Evolutionary conservation across 2,888 invertebrate species (phyloP).

Genomic region (Sphecodes monilicornis): DNA sequence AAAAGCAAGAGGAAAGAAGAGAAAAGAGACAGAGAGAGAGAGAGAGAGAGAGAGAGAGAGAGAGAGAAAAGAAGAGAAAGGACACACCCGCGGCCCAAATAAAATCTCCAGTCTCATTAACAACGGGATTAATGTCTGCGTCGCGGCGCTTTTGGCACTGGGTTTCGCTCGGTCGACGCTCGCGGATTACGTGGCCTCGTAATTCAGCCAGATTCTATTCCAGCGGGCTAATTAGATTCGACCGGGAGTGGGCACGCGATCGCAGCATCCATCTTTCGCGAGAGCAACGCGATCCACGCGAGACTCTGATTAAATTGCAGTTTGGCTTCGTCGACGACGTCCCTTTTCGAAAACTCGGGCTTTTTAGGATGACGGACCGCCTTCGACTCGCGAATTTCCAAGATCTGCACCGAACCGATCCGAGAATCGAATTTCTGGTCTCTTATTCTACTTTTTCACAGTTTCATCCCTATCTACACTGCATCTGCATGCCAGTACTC

Average conservation of each 20-base stretch:
- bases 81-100: not conserved
- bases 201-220: slow-evolving; percentile 56
- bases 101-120: slow-evolving; percentile 34
- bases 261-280: slow-evolving; percentile 52
- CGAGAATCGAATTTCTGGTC: not conserved
- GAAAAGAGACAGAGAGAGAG: not conserved
- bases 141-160: slow-evolving; percentile 19
- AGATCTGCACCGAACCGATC: not conserved
- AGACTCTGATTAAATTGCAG: slow-evolving; percentile 39
- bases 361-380: slow-evolving; percentile 17
- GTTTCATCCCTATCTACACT: not conserved
- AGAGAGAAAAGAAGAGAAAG: not conserved
- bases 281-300: slow-evolving; percentile 23
- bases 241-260: slow-evolving; percentile 45
- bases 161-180: slow-evolving; percentile 26
- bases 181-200: slow-evolving; percentile 39
- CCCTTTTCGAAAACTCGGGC: not conserved
- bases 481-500: not conserved
- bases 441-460: not conserved
- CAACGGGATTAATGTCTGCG: slow-evolving; percentile 17
- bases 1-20: not conserved
- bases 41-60: not conserved
- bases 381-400: not conserved
- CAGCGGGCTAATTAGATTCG: slow-evolving; percentile 61
- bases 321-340: not conserved